Evolutionary conservation across 2,888 invertebrate genomes (phyloP), one percentile per base, ranked within the genome.

Genomic region (Linnaemya vulpina): DNA sequence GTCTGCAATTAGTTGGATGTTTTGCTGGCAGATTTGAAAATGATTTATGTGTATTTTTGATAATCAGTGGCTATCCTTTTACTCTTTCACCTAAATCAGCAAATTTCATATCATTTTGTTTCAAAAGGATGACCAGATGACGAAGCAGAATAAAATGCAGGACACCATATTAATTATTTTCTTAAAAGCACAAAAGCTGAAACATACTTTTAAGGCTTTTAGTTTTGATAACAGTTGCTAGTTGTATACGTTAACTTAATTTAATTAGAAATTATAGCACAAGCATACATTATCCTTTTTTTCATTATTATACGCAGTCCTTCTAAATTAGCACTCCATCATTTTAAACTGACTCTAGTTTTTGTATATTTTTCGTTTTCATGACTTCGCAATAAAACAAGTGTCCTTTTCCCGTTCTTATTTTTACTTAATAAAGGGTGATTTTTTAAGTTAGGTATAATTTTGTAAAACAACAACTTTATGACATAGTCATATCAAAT

Each of bases 311-410:
- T 71, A 35, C 30, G 51, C 20, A 17, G 20, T 53, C 17, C 9
- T 60, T 62, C 53, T 35, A 40, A n/a, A 62, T 74, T 67, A 60
- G 30, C 51, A 82, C 70, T 82, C 70, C 63, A 82, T 82, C 81
- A 82, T 70, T 46, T 63, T 25, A 43, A 55, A 63, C 68, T 55
- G 62, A 53, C 75, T 75, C 17, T 51, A 22, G 38, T 73, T 63
- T 53, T 51, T 76, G 17, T 46, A 46, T 76, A 49, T 63, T 60
- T 38, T 38, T 38, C 43, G 8, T 43, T 67, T 80, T 43, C 74
- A 78, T 85, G 84, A 81, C 81, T 81, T 84, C 22, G 46, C 81
- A 85, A 63, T 78, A 78, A 77, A 84, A 78, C 84, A 85, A 85
- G 84, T 85, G 81, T 85, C n/a, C n/a, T n/a, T n/a, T n/a, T 76